Base-by-base conservation (phyloP, 2,888 invertebrate species). In the Geophilus truncorum region DNA sequence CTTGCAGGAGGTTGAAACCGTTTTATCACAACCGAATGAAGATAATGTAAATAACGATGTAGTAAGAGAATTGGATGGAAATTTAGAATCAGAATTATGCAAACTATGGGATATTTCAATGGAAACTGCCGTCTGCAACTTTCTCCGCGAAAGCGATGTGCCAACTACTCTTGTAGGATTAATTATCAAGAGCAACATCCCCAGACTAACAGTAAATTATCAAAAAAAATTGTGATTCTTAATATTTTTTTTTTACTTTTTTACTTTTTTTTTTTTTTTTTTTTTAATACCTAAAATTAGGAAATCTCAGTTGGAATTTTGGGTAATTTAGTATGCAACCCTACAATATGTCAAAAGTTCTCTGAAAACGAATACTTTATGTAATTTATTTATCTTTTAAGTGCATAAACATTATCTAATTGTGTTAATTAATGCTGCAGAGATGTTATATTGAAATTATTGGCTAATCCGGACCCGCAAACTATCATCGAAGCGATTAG, bases 61-160 rank as follows among this genome's bases (percentile, higher is more conserved):
- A 12, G 32, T 45, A 3, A 25, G n/a, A 2, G 80, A 80, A 70
- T n/a, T 80, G n/a, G 80, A 80, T 36, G 76, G 76, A 6, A 36
- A 21, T 34, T 18, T 80, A n/a, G 80, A 80, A 1, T 23, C n/a
- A 7, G 80, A 80, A 36, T 21, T 80, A 28, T 80, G 76, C 23
- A 80, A 75, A 80, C 28, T 80, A n/a, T 80, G 80, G 80, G 80
- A 80, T 18, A 36, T 80, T 10, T 80, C 80, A 9, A 40, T 70
- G 32, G 80, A 76, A 2, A 23, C 18, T 34, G 80, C 79, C 7
- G 57, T 79, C 10, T n/a, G 25, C 7, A 36, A 36, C 9, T 80
- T 34, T 23, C 28, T 80, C 0, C 12, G 25, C 40, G 76, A 76
- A 23, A 23, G 70, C 75, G 40, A 76, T 25, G 32, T 40, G 1